Conservation (phyloP, 2,113 vertebrate genomes). For the Oriolus oriolus region DNA sequence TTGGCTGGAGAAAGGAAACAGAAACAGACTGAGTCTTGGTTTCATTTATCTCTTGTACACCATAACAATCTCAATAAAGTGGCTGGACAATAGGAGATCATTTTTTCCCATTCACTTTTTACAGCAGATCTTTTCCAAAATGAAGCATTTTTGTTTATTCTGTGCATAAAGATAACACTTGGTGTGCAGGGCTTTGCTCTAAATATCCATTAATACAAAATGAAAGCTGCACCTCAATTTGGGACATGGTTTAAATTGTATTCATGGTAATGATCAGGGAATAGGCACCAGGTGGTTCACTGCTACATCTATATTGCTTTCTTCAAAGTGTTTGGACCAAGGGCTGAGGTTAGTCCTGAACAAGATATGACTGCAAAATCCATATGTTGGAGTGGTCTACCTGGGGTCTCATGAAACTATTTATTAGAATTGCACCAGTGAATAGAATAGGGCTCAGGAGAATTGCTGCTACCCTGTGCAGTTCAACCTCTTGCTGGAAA, state of each 20-base stretch:
- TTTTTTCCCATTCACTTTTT: background rate
- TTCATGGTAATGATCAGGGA: background rate
- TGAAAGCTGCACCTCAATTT: background rate
- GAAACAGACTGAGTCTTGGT: background rate
- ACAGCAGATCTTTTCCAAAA: background rate
- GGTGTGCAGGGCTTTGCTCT: background rate
- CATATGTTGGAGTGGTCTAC: background rate
- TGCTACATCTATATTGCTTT: background rate
- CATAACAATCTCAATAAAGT: background rate
- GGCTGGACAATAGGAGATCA: background rate
- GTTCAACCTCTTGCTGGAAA: background rate
- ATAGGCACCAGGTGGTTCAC: background rate
- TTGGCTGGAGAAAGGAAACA: background rate
- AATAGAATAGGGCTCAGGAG: background rate
- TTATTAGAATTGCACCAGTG: background rate
- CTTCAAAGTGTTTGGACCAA: background rate
- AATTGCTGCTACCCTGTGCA: background rate
- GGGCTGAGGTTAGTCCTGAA: background rate
- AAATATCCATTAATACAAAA: background rate
- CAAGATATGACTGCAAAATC: background rate
- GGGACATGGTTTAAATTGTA: background rate
- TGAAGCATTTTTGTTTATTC: background rate
- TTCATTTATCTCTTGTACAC: background rate
- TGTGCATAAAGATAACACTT: background rate
- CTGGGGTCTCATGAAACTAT: background rate